Evolutionary conservation across 2,113 vertebrate genomes (phyloP).

Genomic region (Leiothrix lutea): DNA sequence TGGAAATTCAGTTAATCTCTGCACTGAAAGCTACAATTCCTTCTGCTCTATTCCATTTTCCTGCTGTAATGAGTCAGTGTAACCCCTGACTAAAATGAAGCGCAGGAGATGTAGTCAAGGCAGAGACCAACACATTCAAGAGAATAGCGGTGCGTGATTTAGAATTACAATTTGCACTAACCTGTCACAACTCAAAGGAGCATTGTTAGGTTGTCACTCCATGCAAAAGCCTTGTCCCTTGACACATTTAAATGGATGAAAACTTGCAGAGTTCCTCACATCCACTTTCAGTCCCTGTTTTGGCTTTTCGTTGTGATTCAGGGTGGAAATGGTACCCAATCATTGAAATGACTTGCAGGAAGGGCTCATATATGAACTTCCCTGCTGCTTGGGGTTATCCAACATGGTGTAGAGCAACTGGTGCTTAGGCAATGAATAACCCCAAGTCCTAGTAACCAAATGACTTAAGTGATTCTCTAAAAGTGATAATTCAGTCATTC

Average conservation of each 20-base stretch:
- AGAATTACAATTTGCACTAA: not conserved
- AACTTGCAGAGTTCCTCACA: not conserved
- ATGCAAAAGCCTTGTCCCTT: not conserved
- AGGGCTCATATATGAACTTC: not conserved
- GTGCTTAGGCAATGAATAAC: not conserved
- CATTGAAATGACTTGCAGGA: not conserved
- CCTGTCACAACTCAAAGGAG: not conserved
- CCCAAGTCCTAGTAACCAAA: not conserved
- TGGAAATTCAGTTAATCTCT: not conserved
- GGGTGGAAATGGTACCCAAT: not conserved
- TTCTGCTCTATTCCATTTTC: not conserved
- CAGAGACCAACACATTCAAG: not conserved
- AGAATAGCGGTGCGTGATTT: rapidly evolving
- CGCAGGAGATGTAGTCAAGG: not conserved
- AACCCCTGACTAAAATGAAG: not conserved
- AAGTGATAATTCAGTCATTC: not conserved
- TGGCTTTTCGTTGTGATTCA: not conserved
- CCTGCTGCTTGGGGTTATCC: not conserved
- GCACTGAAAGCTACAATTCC: not conserved
- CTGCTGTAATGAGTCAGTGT: not conserved
- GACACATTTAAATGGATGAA: not conserved
- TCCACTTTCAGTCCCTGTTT: not conserved
- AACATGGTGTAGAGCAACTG: not conserved
- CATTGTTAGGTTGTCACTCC: not conserved
- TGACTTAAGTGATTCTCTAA: not conserved